Evolutionary conservation across 2,888 invertebrate genomes (phyloP).

Genomic region (Heptascelio sp.): DNA sequence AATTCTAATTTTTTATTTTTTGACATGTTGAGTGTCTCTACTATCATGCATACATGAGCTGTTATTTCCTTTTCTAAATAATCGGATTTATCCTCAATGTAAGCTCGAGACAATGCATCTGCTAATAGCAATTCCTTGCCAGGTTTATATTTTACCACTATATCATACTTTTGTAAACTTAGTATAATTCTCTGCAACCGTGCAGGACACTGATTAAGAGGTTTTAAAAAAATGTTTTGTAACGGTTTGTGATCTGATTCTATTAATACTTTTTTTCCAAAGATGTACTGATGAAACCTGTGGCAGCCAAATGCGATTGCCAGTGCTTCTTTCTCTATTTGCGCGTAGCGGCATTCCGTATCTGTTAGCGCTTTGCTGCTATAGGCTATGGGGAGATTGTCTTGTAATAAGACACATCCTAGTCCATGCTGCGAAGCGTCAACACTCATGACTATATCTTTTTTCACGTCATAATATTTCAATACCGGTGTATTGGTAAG

Average conservation of each 20-base stretch:
- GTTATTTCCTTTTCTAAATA: slow-evolving; percentile 18
- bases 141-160: not conserved
- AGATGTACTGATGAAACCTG: not conserved
- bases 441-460: slow-evolving; percentile 30
- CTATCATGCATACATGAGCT: not conserved
- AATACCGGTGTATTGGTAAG: not conserved
- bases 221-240: not conserved
- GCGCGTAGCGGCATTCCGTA: not conserved
- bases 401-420: slow-evolving; percentile 79
- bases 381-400: slow-evolving; percentile 78
- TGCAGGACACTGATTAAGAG: not conserved
- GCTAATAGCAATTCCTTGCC: not conserved
- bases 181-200: not conserved
- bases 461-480: not conserved
- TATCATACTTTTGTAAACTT: slow-evolving; percentile 69
- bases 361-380: not conserved
- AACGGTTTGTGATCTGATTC: not conserved
- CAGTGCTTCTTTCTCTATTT: not conserved
- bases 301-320: not conserved
- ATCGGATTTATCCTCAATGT: slow-evolving; percentile 20
- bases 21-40: slow-evolving; percentile 7
- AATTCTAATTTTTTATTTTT: slow-evolving; percentile 9
- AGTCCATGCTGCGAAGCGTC: slow-evolving; percentile 66
- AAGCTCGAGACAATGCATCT: not conserved
- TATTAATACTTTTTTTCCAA: not conserved